Percentiles rank a stretch among this genome's conserved stretches.
Conservation (phyloP, 2,888 invertebrate genomes). For the Noctua pronuba region DNA sequence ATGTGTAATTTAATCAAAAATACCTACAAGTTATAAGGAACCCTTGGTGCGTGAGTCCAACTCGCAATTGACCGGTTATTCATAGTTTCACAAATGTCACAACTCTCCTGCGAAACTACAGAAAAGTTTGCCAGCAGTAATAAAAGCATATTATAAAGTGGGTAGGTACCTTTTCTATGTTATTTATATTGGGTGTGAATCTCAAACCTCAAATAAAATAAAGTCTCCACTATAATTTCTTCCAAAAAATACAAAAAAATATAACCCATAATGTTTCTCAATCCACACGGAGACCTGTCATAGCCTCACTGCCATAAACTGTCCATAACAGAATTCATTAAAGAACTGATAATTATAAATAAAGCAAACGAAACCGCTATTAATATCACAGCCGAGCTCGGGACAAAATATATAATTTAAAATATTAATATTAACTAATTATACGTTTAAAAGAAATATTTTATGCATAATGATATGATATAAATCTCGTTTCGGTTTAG, state of each 20-base stretch:
- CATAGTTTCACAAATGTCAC: background rate
- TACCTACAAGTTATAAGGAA: no score
- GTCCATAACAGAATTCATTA: constrained; percentile 67
- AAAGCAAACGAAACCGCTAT: constrained; percentile 76
- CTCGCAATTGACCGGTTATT: no score
- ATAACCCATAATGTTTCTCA: constrained; percentile 47
- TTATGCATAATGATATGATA: constrained; percentile 90
- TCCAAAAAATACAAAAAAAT: constrained; percentile 22
- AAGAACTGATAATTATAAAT: constrained; percentile 70
- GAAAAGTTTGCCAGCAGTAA: background rate
- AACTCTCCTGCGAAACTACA: background rate
- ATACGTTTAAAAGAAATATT: constrained; percentile 90
- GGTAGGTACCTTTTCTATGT: background rate
- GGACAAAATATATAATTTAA: constrained; percentile 84
- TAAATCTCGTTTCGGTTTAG: constrained; percentile 86
- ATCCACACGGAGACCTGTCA: constrained; percentile 52
- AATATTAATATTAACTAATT: constrained; percentile 90
- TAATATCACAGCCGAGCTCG: constrained; percentile 72
- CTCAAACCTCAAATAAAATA: constrained; percentile 33
- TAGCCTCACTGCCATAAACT: constrained; percentile 40
- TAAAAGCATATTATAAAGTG: background rate
- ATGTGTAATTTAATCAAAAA: no score
- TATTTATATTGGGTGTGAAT: constrained; percentile 4
- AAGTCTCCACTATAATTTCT: constrained; percentile 12
- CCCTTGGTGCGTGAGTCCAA: no score